Percentiles rank a stretch among this genome's conserved stretches.
These are phyloP conservation scores for Archocentrus centrarchus DNA, from an alignment of 2,113 vertebrate species.

Conservation along the genomic window DNA sequence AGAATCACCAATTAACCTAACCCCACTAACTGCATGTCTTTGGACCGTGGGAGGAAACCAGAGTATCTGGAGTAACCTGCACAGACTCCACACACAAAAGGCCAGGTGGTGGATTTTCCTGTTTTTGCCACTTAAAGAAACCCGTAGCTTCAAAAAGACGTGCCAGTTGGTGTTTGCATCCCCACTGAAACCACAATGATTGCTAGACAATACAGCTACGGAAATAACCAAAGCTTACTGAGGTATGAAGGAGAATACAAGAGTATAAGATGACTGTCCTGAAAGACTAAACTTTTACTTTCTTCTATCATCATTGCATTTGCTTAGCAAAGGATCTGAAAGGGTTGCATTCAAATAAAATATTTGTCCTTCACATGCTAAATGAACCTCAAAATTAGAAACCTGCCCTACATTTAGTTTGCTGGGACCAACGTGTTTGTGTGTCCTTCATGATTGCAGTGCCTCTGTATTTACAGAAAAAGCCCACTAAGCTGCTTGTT, in stretches of 20 bases:
- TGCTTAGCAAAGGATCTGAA: background rate
- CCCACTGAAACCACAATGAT: too few relatives aligned
- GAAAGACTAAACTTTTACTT: too few relatives aligned
- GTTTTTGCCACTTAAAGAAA: too few relatives aligned
- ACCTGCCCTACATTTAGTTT: background rate
- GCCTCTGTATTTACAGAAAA: background rate
- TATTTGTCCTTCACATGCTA: background rate
- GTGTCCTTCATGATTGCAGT: rapidly evolving
- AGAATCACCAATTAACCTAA: too few relatives aligned
- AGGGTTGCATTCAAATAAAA: background rate
- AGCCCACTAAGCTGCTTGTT: too few relatives aligned
- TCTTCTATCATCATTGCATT: background rate
- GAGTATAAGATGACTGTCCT: rapidly evolving
- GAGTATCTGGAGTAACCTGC: too few relatives aligned
- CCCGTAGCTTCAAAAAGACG: too few relatives aligned
- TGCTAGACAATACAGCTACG: background rate
- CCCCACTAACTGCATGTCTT: too few relatives aligned
- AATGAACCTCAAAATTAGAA: background rate
- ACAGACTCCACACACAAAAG: too few relatives aligned
- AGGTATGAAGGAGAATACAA: background rate
- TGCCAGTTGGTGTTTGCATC: too few relatives aligned
- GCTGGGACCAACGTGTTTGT: background rate
- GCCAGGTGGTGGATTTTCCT: too few relatives aligned
- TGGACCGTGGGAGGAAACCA: too few relatives aligned
- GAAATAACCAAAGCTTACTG: background rate